Evolutionary conservation across 2,888 invertebrate genomes (phyloP), one percentile per base, ranked within the genome.

Genomic region (Mesochorus sp.): DNA sequence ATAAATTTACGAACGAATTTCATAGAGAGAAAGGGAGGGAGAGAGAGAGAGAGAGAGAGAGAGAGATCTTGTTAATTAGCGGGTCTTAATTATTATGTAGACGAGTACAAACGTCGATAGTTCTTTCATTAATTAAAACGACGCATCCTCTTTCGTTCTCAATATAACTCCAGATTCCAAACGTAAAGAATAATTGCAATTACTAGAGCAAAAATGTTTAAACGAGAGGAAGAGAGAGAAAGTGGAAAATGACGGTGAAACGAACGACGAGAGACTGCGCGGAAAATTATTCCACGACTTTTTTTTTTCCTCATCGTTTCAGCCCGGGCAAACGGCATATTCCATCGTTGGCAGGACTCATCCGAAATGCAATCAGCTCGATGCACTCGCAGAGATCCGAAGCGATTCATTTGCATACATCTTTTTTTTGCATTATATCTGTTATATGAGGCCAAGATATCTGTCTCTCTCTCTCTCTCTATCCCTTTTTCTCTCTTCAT

Each of bases 401-500:
- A 68, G 51, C 68, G 62, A 28, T 77, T 73, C 73, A 77, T 77
- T 77, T 77, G 73, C 77, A 77, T 77, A 68, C 62, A 49, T 73
- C 77, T 59, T 21, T 24, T 10, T 17, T 49, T 66, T 42, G 49
- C 70, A 57, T 59, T 49, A 70, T 68, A 75, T 62, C 42, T 31
- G 49, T 71, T 66, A 34, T 31, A 51, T 49, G 34, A 37, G 37
- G 76, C 53, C 55, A 55, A 67, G 55, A 57, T 19, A 8, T 70
- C 31, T 34, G 24, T n/a, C 42, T 49, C 4, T 34, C 21, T 28
- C 47, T 59, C 44, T 26, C 21, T 34, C 44, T 5, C 19, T 37
- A 37, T 12, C 10, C 34, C 47, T 66, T n/a, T 66, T 37, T 49
- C 44, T 57, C 24, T 31, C 39, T n/a, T 0, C 8, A 34, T 66